Percentiles rank a stretch among this genome's conserved stretches.
phyloP scores from a whole-genome alignment of 2,888 invertebrate species.

The Caenorhabditis japonica region DNA sequence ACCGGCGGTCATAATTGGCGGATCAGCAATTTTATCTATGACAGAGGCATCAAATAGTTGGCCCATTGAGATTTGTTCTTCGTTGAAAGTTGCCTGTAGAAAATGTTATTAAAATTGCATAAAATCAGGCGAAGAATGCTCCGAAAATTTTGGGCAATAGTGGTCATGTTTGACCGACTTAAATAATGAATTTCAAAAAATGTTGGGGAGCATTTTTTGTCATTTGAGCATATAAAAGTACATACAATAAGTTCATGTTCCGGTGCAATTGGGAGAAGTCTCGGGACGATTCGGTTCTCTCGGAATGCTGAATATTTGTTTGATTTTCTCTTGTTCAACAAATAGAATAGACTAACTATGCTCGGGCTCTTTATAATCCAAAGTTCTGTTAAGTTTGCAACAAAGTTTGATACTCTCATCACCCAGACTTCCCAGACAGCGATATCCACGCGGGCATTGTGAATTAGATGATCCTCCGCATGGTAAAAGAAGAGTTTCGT shows the following conservation, averaged over 20 bases:
- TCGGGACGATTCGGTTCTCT: slow-evolving; percentile 60
- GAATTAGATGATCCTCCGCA: slow-evolving; percentile 49
- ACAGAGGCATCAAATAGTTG: slow-evolving; percentile 53
- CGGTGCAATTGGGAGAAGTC: slow-evolving; percentile 55
- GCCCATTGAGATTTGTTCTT: slow-evolving; percentile 50
- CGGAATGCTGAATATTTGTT: slow-evolving; percentile 53
- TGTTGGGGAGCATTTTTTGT: no score
- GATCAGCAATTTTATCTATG: slow-evolving; percentile 40
- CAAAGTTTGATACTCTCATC: slow-evolving; percentile 54
- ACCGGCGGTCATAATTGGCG: slow-evolving; percentile 46
- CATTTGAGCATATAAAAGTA: no score
- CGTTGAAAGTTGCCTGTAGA: slow-evolving; percentile 52
- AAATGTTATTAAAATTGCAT: neutral
- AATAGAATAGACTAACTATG: slow-evolving; percentile 39
- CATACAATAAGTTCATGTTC: slow-evolving; percentile 42
- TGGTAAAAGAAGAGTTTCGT: slow-evolving; percentile 59
- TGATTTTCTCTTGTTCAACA: neutral
- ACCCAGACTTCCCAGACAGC: slow-evolving; percentile 48
- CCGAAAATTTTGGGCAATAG: no score
- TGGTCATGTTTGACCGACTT: no score
- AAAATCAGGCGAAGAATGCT: neutral
- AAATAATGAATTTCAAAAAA: no score
- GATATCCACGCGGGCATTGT: slow-evolving; percentile 57
- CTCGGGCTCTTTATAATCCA: slow-evolving; percentile 58
- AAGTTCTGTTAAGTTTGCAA: slow-evolving; percentile 55